Percentiles rank a stretch among this genome's conserved stretches.
Evolutionary conservation across 2,888 invertebrate genomes (phyloP).

Genomic region (Thera britannica): DNA sequence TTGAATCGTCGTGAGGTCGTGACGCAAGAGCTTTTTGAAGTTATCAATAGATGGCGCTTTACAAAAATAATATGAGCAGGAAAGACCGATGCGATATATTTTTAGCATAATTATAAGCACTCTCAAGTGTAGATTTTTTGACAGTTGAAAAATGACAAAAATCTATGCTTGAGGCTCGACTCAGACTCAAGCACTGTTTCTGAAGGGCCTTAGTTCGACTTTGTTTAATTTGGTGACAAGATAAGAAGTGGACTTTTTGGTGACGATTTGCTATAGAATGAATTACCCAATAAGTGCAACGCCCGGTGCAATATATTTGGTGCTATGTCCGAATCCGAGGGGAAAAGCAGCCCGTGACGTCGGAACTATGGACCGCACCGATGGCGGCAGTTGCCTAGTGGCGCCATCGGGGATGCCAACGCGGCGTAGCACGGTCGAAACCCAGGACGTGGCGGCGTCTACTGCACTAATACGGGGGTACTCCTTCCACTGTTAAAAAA

Average conservation of each 20-base stretch:
- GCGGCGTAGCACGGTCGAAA: constrained; percentile 69
- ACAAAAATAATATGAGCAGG: not conserved
- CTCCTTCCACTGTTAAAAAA: constrained; percentile 83
- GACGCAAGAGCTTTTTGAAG: not conserved
- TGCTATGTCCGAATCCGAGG: constrained; percentile 95
- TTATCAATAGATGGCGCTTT: constrained; percentile 22
- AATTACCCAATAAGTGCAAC: constrained; percentile 94
- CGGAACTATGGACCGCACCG: constrained; percentile 83
- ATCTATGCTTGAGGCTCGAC: no score
- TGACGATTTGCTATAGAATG: no score
- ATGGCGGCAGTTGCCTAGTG: constrained; percentile 88
- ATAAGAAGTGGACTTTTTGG: no score
- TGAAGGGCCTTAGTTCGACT: no score
- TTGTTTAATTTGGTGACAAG: no score
- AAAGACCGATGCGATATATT: not conserved
- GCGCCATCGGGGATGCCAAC: constrained; percentile 75
- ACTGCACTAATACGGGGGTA: constrained; percentile 82
- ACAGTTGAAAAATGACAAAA: no score
- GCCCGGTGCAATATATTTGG: constrained; percentile 92
- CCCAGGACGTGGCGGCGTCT: constrained; percentile 82
- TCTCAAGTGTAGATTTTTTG: no score
- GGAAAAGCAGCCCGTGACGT: constrained; percentile 95
- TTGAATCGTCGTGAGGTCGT: not conserved
- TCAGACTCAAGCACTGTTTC: no score
- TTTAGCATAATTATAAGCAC: not conserved